Evolutionary conservation across 2,888 invertebrate species (phyloP), one percentile per base, ranked within the genome.

Genomic region (Pyralis farinalis): DNA sequence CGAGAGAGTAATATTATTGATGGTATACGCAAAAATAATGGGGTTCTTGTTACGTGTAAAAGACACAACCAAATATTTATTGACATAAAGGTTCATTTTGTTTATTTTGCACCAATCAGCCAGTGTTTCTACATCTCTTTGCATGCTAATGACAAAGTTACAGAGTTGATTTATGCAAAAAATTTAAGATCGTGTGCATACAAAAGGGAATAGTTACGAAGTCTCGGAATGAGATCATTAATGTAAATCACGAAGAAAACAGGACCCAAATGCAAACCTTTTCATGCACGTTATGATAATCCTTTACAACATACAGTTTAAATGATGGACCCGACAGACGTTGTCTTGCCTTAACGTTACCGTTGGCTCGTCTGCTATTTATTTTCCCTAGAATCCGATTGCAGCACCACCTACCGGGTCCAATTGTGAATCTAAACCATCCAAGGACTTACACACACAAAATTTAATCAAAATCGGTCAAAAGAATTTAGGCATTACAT

Each of bases 241-340:
- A 29, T 37, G 30, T 20, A 37, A 5, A 37, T 9, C 3, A 29
- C 21, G 5, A 20, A 37, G n/a, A 37, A 12, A 11, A 32, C 12
- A 2, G 38, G 38, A 1, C 38, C 39, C 9, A 39, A 12, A 33
- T 33, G 39, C 1, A 33, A 39, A 10, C 39, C 37, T 21, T 30
- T 29, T n/a, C n/a, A n/a, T n/a, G n/a, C n/a, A n/a, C n/a, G n/a
- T n/a, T n/a, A n/a, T n/a, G n/a, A n/a, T n/a, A n/a, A n/a, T n/a
- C n/a, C n/a, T n/a, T n/a, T n/a, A n/a, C n/a, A n/a, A n/a, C n/a
- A n/a, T n/a, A n/a, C n/a, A n/a, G n/a, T n/a, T n/a, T n/a, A n/a
- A n/a, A n/a, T n/a, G n/a, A n/a, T n/a, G n/a, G n/a, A n/a, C n/a
- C n/a, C n/a, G n/a, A n/a, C n/a, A n/a, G n/a, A n/a, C n/a, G n/a